Conservation (phyloP, 1,140 invertebrate species). For the Anastatus disparis region DNA sequence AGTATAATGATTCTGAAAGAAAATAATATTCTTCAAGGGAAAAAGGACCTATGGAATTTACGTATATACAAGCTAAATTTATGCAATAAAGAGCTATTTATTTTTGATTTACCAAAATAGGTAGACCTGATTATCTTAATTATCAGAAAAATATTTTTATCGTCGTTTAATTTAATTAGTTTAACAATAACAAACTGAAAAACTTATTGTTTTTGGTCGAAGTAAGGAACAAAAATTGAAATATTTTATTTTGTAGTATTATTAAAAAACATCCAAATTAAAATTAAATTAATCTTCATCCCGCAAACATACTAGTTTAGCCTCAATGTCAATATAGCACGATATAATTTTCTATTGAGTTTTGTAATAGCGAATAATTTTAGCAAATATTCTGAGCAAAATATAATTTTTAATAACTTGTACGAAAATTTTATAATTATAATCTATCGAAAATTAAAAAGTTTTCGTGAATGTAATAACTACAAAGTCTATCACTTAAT, state of each 20-base stretch:
- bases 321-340: constrained; percentile 16
- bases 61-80: constrained; percentile 36
- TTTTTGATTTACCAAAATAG: neutral
- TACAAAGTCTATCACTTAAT: neutral
- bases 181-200: neutral
- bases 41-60: constrained; percentile 20
- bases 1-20: constrained; percentile 24
- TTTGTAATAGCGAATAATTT: neutral
- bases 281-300: too few species aligned
- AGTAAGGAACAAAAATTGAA: constrained; percentile 3
- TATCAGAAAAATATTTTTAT: neutral
- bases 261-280: neutral
- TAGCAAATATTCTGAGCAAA: neutral
- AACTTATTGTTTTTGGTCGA: neutral
- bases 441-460: neutral
- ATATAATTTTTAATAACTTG: neutral
- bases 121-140: neutral
- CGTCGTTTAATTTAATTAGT: neutral
- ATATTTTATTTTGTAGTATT: constrained; percentile 2
- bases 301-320: neutral
- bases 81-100: neutral
- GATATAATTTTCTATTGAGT: neutral
- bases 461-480: neutral
- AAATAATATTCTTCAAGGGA: constrained; percentile 17
- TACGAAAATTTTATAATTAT: neutral